These are phyloP conservation scores for Pogonus chalceus DNA, from an alignment of 1,140 invertebrate species.

Conservation along the genomic window DNA sequence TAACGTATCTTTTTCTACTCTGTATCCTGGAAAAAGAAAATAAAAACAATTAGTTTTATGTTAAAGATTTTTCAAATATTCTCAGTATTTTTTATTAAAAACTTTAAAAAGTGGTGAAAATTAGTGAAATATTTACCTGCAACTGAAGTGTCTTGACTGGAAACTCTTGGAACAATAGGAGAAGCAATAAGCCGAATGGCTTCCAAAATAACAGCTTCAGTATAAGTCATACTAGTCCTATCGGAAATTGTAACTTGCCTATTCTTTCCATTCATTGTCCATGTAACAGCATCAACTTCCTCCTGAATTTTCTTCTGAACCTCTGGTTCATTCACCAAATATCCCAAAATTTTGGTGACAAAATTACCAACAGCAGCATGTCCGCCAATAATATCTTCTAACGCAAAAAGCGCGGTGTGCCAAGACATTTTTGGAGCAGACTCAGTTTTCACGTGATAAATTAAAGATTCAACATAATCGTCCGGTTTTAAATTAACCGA, in stretches of 20 bases:
- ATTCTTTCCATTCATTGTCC: constrained; percentile 11
- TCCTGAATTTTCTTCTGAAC: constrained; percentile 54
- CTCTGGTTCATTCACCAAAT: constrained; percentile 36
- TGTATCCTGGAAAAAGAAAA: constrained; percentile 40
- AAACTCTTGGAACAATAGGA: constrained; percentile 82
- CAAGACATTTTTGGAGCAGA: constrained; percentile 44
- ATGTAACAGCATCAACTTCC: constrained; percentile 53
- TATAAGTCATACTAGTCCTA: constrained; percentile 59
- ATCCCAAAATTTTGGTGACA: constrained; percentile 49
- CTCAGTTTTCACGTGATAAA: constrained; percentile 45
- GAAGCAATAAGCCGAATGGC: constrained; percentile 68
- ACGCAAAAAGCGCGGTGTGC: constrained; percentile 60
- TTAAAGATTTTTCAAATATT: too few species aligned
- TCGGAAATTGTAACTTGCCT: constrained; percentile 36
- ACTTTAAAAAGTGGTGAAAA: too few species aligned
- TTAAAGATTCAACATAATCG: constrained; percentile 64
- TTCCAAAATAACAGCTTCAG: constrained; percentile 71
- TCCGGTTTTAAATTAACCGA: constrained; percentile 42
- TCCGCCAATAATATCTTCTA: constrained; percentile 79
- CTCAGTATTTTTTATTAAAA: too few species aligned
- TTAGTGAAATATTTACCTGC: constrained; percentile 34
- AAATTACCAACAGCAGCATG: constrained; percentile 76
- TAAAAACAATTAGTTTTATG: neutral
- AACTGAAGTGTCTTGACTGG: constrained; percentile 63
- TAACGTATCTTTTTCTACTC: constrained; percentile 65